Evolutionary conservation across 2,888 invertebrate species (phyloP), one percentile per base, ranked within the genome.

Genomic region (Amphipyra tragopoginis): DNA sequence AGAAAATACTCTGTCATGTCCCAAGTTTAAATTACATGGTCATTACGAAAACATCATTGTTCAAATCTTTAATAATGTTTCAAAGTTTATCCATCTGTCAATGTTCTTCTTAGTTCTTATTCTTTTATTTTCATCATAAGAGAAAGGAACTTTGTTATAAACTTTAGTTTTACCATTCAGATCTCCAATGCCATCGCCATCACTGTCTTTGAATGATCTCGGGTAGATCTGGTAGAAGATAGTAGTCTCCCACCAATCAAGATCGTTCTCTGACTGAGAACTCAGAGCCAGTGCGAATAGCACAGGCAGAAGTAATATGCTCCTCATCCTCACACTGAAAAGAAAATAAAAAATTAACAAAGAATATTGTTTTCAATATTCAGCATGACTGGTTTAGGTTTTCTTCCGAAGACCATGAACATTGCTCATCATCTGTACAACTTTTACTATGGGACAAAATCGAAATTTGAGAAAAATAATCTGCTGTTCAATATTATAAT

Each of bases 191-290:
- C 98, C 98, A 89, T 98, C 97, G 0, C 96, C 96, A 83, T 97
- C 90, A 59, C 96, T 96, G 85, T 98, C 98, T 88, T 96, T 96
- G 89, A 97, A 98, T 5, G 98, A 97, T 75, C 97, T 95, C 0
- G 97, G 97, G 84, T 97, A 97, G 51, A 98, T 96, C 86, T 98
- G 97, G 89, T 98, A 98, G 80, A 97, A 96, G 11, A 96, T 95
- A 1, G 96, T 96, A 9, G 96, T 96, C 79, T 97, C 96, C 97
- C 97, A 98, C 98, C 98, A 98, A 65, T 96, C 95, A 3, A 91
- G 71, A 5, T 91, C 90, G 40, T 75, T 83, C 15, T 85, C 81
- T 5, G 78, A 68, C 36, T 75, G 65, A 5, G 75, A 63, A 33
- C 82, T 79, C 44, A 83, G 68, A 15, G 81, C 83, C 45, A 89